These are phyloP conservation scores for Rhincodon typus DNA, from an alignment of 2,797 vertebrate genomes.

Conservation along the genomic window DNA sequence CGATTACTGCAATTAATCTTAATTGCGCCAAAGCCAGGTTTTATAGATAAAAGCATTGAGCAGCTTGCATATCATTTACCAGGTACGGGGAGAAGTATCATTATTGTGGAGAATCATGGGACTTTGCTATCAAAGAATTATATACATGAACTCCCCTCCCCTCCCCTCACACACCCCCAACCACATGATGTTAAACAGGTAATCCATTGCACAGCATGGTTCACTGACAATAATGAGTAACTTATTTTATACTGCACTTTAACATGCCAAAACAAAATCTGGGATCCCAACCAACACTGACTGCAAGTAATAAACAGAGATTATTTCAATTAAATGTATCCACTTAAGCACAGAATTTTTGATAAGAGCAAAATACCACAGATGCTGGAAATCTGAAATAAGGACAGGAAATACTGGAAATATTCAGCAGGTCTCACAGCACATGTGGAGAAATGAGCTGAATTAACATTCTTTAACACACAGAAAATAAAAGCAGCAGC, in stretches of 20 bases:
- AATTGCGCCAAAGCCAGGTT: neutral
- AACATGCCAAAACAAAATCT: neutral
- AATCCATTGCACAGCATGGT: neutral
- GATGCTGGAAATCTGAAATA: neutral
- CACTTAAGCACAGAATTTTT: neutral
- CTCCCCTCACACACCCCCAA: no score
- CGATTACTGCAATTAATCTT: neutral
- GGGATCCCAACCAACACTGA: neutral
- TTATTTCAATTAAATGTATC: slow-evolving; percentile 20
- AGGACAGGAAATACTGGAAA: neutral
- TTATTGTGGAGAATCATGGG: neutral
- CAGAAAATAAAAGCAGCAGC: neutral
- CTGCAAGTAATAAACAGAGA: neutral
- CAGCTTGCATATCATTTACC: neutral
- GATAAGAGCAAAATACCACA: neutral
- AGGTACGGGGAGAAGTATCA: slow-evolving; percentile 19
- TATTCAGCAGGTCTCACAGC: neutral
- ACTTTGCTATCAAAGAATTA: neutral
- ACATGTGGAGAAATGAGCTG: neutral
- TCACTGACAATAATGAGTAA: neutral
- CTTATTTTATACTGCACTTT: neutral
- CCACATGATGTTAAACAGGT: neutral
- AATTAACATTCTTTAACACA: neutral
- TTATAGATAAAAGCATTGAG: slow-evolving; percentile 27
- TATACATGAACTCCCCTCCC: neutral